phyloP scores from a whole-genome alignment of 1,140 invertebrate genomes.

The Aphis craccivora region DNA sequence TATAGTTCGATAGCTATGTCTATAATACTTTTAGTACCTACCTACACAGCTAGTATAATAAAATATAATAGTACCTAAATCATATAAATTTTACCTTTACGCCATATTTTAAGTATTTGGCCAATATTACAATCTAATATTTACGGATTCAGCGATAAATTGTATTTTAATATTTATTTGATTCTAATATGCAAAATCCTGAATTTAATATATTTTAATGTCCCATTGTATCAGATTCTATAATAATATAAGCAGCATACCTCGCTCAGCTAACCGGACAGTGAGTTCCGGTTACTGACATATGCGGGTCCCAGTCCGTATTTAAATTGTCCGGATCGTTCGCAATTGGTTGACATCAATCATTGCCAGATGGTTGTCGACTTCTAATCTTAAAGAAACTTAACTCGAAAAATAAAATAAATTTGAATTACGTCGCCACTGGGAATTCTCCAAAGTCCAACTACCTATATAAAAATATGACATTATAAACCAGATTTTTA shows the following conservation, averaged over 20 bases:
- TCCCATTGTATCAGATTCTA: background rate
- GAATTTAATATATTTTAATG: background rate
- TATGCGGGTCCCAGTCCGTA: background rate
- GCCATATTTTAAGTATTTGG: background rate
- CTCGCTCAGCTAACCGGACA: background rate
- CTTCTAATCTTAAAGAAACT: background rate
- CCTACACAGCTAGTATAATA: background rate
- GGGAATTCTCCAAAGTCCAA: background rate
- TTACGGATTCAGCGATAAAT: background rate
- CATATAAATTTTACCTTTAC: background rate
- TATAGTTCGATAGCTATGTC: background rate
- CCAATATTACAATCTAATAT: too few species aligned
- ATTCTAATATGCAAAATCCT: background rate
- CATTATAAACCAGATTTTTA: background rate
- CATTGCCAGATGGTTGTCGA: background rate
- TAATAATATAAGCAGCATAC: background rate
- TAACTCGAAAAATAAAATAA: background rate
- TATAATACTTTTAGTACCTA: background rate
- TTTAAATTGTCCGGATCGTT: background rate
- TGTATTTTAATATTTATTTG: background rate
- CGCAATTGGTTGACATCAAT: slow-evolving; percentile 19
- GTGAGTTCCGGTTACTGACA: background rate
- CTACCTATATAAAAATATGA: background rate
- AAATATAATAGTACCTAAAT: background rate
- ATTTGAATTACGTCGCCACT: background rate